A percentile compares a stretch with the other conserved stretches of the same genome.
These are phyloP conservation scores for Alviniconcha marisindica DNA, from an alignment of 1,140 invertebrate genomes.

Conservation along the genomic window DNA sequence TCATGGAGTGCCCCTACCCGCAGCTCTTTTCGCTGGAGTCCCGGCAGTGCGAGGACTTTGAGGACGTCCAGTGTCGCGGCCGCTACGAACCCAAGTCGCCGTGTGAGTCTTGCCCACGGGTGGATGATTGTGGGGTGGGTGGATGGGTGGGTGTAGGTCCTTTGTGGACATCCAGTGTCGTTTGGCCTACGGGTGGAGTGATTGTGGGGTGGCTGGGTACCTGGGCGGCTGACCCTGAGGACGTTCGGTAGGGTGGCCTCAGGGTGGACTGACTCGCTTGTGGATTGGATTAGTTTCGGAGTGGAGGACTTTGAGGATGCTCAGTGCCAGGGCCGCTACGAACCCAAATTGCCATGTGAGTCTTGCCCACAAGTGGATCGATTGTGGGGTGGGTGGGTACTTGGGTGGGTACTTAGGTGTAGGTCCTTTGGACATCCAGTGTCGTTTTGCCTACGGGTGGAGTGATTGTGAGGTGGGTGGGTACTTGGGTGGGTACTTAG, in stretches of 20 bases:
- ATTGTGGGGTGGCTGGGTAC: too few relatives aligned
- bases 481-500: too few relatives aligned
- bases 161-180: too few relatives aligned
- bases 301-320: slow-evolving; percentile 60
- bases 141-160: not conserved
- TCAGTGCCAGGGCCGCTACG: slow-evolving; percentile 48
- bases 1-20: slow-evolving; percentile 65
- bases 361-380: not conserved
- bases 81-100: slow-evolving; percentile 62
- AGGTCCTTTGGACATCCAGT: too few relatives aligned
- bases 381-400: not conserved
- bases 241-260: too few relatives aligned
- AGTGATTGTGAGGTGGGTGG: too few relatives aligned
- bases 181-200: too few relatives aligned
- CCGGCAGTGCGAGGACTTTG: slow-evolving; percentile 56
- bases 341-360: slow-evolving; percentile 68
- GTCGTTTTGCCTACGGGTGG: too few relatives aligned
- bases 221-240: too few relatives aligned
- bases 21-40: slow-evolving; percentile 57
- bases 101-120: slow-evolving; percentile 56
- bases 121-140: not conserved
- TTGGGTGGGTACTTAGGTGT: too few relatives aligned
- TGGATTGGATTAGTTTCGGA: too few relatives aligned
- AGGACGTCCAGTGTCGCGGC: slow-evolving; percentile 51
- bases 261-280: too few relatives aligned